phyloP scores from a whole-genome alignment of 2,888 invertebrate species.

The Pseudoips prasinana region DNA sequence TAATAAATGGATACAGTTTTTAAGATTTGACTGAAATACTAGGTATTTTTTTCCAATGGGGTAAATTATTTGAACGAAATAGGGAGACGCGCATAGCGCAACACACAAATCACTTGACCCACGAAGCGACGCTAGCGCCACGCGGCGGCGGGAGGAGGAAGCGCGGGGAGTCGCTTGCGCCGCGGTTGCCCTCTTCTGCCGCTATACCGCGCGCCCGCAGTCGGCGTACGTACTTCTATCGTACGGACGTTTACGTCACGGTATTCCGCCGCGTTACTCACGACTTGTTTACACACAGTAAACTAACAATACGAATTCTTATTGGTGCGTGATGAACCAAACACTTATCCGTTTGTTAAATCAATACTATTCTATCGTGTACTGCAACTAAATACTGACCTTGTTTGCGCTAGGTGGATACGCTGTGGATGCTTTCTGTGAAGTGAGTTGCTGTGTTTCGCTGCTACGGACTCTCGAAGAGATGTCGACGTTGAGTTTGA shows the following conservation, averaged over 20 bases:
- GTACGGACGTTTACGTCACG: constrained; percentile 52
- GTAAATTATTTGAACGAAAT: constrained; percentile 3
- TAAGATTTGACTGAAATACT: too few species aligned
- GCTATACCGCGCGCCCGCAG: constrained; percentile 33
- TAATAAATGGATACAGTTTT: too few species aligned
- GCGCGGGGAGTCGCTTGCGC: constrained; percentile 37
- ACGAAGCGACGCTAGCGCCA: constrained; percentile 43
- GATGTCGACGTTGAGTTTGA: constrained; percentile 84
- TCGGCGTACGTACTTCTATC: constrained; percentile 47
- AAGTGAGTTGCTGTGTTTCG: constrained; percentile 68
- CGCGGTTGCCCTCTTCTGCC: constrained; percentile 34
- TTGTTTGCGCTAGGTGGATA: constrained; percentile 68
- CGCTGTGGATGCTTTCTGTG: constrained; percentile 71
- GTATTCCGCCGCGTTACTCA: constrained; percentile 52
- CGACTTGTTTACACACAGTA: constrained; percentile 71
- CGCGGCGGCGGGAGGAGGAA: constrained; percentile 49
- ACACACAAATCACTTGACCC: constrained; percentile 33
- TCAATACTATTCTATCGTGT: constrained; percentile 36
- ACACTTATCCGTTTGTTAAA: constrained; percentile 43
- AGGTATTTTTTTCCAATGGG: too few species aligned
- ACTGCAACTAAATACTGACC: constrained; percentile 49
- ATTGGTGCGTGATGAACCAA: constrained; percentile 71
- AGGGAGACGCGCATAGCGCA: constrained; percentile 17
- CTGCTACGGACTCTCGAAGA: constrained; percentile 61
- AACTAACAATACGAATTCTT: constrained; percentile 58